Percentiles rank a stretch among this genome's conserved stretches.
These are phyloP conservation scores for Drosophila setifemur DNA, from an alignment of 1,140 invertebrate genomes.

Conservation along the genomic window DNA sequence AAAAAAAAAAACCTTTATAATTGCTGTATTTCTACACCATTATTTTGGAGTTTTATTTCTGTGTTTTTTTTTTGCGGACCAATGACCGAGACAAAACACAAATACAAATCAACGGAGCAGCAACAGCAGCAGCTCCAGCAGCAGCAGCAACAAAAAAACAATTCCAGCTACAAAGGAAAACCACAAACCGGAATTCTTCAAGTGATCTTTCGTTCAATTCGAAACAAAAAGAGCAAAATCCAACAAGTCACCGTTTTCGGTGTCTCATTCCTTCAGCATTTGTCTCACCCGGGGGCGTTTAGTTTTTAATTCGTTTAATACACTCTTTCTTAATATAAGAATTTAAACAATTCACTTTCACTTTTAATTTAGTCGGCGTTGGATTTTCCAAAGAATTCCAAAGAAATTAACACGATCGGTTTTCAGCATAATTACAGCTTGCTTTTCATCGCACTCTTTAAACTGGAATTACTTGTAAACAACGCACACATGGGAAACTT, in stretches of 20 bases:
- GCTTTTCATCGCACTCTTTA: no score
- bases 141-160: conserved; percentile 22
- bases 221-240: conserved; percentile 48
- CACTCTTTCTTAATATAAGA: conserved; percentile 26
- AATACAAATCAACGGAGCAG: conserved; percentile 41
- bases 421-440: conserved; percentile 43
- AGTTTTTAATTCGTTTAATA: no score
- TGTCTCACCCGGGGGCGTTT: conserved; percentile 17
- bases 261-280: conserved; percentile 20
- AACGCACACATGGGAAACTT: conserved; percentile 3
- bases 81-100: conserved; percentile 73
- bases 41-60: conserved; percentile 46
- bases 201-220: conserved; percentile 73
- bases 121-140: conserved; percentile 15
- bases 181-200: conserved; percentile 78
- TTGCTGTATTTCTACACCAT: conserved; percentile 42
- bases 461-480: conserved; percentile 35
- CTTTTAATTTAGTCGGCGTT: conserved; percentile 48
- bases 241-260: conserved; percentile 13
- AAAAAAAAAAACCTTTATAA: conserved; percentile 6
- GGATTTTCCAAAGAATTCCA: conserved; percentile 46
- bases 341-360: conserved; percentile 66
- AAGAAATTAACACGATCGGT: conserved; percentile 43
- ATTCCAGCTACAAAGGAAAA: conserved; percentile 57
- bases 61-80: conserved; percentile 63